phyloP scores from a whole-genome alignment of 2,888 invertebrate genomes.

The Pogonocherus hispidulus region DNA sequence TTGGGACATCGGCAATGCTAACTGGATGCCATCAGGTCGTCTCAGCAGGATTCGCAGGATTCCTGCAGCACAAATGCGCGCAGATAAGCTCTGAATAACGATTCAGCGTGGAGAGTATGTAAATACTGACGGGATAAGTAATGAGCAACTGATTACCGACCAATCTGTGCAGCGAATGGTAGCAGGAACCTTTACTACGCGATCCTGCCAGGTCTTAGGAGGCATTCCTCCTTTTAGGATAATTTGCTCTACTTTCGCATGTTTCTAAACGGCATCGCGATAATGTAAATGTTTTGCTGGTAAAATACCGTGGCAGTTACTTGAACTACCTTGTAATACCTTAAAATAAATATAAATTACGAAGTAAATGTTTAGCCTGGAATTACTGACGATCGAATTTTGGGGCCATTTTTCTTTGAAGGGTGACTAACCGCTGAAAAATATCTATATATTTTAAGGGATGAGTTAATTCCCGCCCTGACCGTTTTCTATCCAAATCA shows the following conservation, averaged over 20 bases:
- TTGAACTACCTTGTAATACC: too few relatives aligned
- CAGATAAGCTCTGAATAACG: constrained; percentile 57
- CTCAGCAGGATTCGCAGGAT: constrained; percentile 46
- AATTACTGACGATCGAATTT: too few relatives aligned
- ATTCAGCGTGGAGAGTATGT: constrained; percentile 55
- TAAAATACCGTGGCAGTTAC: too few relatives aligned
- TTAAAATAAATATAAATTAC: too few relatives aligned
- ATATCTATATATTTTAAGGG: too few relatives aligned
- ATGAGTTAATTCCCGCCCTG: too few relatives aligned
- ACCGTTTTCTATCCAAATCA: too few relatives aligned
- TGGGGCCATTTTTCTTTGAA: too few relatives aligned
- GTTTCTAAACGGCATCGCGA: too few relatives aligned
- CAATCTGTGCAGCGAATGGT: constrained; percentile 61
- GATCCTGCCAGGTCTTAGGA: background rate
- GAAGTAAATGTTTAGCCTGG: too few relatives aligned
- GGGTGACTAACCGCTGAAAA: too few relatives aligned
- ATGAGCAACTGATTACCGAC: constrained; percentile 67
- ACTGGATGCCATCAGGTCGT: constrained; percentile 50
- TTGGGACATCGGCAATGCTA: constrained; percentile 41
- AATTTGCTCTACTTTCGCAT: background rate
- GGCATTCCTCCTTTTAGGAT: background rate
- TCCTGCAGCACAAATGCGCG: constrained; percentile 50
- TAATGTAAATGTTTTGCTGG: too few relatives aligned
- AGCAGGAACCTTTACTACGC: background rate
- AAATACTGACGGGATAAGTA: constrained; percentile 61